phyloP scores from a whole-genome alignment of 2,113 vertebrate species.

The Hippocampus abdominalis region DNA sequence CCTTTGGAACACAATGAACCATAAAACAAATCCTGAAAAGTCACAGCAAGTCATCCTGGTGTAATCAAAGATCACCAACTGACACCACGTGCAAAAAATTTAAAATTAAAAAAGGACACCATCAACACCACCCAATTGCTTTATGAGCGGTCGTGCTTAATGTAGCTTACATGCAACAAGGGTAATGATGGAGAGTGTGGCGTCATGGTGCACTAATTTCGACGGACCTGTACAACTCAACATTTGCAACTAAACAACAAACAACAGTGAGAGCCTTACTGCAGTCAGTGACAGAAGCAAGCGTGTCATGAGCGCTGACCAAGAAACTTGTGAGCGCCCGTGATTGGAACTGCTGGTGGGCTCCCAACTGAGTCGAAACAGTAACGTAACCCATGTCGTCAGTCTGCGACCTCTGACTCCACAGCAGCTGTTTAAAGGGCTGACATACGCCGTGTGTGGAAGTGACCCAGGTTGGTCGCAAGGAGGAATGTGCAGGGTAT shows the following conservation, averaged over 20 bases:
- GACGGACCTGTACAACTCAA: no score
- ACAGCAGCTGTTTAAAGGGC: conserved; percentile 40
- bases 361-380: conserved; percentile 24
- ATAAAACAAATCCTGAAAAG: conserved; percentile 28
- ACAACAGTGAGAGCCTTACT: no score
- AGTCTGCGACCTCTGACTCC: conserved; percentile 49
- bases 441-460: conserved; percentile 31
- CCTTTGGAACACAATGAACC: conserved; percentile 30
- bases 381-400: conserved; percentile 26
- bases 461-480: conserved; percentile 22
- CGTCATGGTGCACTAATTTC: not conserved
- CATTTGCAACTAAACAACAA: no score
- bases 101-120: not conserved
- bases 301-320: no score
- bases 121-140: not conserved
- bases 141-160: not conserved
- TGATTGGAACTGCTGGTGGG: not conserved
- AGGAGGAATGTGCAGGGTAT: conserved; percentile 29
- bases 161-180: no score
- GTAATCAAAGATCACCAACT: conserved; percentile 45
- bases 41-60: conserved; percentile 16
- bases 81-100: conserved; percentile 16
- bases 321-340: not conserved
- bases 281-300: no score
- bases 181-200: not conserved